Evolutionary conservation across 2,888 invertebrate genomes (phyloP).

Genomic region (Tachina fera): DNA sequence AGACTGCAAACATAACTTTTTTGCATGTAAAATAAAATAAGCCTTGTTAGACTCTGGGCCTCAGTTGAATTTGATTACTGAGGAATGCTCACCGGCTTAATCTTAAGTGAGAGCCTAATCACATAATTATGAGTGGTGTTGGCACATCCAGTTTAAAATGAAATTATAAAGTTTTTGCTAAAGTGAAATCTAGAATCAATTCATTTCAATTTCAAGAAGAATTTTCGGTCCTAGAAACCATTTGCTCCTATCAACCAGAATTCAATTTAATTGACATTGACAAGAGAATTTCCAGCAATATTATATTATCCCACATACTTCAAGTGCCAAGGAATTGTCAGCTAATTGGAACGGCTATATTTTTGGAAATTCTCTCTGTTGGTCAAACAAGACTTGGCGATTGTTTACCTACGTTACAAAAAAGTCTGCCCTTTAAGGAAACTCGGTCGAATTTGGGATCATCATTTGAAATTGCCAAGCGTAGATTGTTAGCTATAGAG

Average conservation of each 20-base stretch:
- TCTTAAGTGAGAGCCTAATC: background rate
- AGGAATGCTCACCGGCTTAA: background rate
- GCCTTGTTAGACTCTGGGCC: background rate
- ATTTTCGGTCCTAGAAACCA: background rate
- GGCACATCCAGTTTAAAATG: background rate
- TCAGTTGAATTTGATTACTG: background rate
- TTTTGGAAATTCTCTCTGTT: conserved; percentile 44
- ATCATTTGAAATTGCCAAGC: conserved; percentile 35
- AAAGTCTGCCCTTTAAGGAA: conserved; percentile 43
- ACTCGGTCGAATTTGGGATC: conserved; percentile 24
- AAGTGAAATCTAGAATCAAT: conserved; percentile 5
- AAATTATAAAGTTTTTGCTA: background rate
- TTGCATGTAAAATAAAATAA: no score
- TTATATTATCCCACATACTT: conserved; percentile 31
- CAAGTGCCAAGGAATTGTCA: conserved; percentile 25
- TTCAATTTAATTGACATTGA: conserved; percentile 14
- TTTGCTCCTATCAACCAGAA: conserved; percentile 22
- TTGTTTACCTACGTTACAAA: conserved; percentile 39
- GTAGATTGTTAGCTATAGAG: conserved; percentile 34
- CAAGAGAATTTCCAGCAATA: conserved; percentile 3
- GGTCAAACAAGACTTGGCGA: conserved; percentile 15
- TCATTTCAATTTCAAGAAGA: conserved; percentile 13
- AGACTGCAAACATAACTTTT: no score
- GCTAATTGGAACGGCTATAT: conserved; percentile 32
- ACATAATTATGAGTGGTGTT: background rate